Percentiles rank a stretch among this genome's conserved stretches.
Evolutionary conservation across 1,140 invertebrate species (phyloP).

Genomic region (Ectropis grisescens): DNA sequence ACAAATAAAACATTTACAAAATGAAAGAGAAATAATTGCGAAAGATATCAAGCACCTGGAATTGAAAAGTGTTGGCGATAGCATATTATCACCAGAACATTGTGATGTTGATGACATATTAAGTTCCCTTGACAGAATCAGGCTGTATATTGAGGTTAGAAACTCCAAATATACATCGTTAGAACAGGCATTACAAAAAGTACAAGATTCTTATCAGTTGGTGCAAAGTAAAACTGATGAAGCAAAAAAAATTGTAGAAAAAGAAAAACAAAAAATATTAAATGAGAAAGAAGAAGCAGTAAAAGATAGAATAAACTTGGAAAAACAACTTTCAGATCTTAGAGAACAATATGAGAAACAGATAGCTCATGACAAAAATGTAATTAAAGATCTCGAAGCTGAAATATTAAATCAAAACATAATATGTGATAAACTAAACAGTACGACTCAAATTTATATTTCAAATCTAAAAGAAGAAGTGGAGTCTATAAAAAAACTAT

Average conservation of each 20-base stretch:
- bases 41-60: conserved; percentile 45
- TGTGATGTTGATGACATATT: conserved; percentile 33
- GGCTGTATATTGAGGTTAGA: conserved; percentile 26
- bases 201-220: conserved; percentile 47
- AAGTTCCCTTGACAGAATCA: conserved; percentile 30
- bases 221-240: conserved; percentile 48
- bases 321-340: conserved; percentile 31
- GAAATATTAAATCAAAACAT: conserved; percentile 46
- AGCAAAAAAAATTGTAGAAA: conserved; percentile 45
- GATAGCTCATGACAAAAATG: conserved; percentile 24
- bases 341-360: conserved; percentile 31
- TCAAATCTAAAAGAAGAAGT: conserved; percentile 39
- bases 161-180: conserved; percentile 25
- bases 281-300: conserved; percentile 45
- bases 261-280: conserved; percentile 48
- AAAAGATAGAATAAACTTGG: conserved; percentile 24
- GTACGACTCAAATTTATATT: conserved; percentile 31
- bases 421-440: conserved; percentile 39
- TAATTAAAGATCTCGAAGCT: conserved; percentile 41
- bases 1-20: conserved; percentile 25
- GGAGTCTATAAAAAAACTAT: conserved; percentile 26
- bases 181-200: conserved; percentile 40
- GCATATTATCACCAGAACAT: conserved; percentile 22
- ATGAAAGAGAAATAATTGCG: conserved; percentile 38
- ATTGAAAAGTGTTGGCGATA: conserved; percentile 36